Conservation (phyloP, 1,140 invertebrate genomes). For the Apis dorsata region DNA sequence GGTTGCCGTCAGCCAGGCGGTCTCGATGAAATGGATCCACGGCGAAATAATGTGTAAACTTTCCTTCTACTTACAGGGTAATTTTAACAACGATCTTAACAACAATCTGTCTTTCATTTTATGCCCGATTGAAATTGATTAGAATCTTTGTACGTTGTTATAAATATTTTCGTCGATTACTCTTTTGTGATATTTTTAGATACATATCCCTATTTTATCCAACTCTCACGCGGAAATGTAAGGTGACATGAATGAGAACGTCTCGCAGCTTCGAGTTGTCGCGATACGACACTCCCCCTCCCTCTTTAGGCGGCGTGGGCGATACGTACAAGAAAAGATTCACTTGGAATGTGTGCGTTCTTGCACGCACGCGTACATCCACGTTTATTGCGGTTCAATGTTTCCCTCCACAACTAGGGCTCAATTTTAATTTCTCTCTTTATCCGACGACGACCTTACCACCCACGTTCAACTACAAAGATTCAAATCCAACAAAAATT, state of each 20-base stretch:
- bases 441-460: conserved; percentile 5
- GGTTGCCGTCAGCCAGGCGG: conserved; percentile 84
- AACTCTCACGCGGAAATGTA: background rate
- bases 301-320: no score
- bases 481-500: background rate
- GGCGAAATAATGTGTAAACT: conserved; percentile 87
- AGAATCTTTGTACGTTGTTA: background rate
- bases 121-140: background rate
- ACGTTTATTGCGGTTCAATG: background rate
- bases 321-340: background rate
- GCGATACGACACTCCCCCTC: background rate
- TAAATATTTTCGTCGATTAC: background rate
- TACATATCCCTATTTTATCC: background rate
- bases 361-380: background rate
- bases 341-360: background rate
- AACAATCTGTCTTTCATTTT: background rate
- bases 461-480: background rate
- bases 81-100: conserved; percentile 52
- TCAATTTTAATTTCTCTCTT: background rate
- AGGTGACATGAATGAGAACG: background rate
- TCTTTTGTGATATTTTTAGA: background rate
- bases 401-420: background rate
- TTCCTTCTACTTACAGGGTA: conserved; percentile 87
- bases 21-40: conserved; percentile 86
- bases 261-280: background rate